Evolutionary conservation across 2,797 vertebrate species (phyloP), one percentile per base, ranked within the genome.

Genomic region (Tragelaphus oryx): DNA sequence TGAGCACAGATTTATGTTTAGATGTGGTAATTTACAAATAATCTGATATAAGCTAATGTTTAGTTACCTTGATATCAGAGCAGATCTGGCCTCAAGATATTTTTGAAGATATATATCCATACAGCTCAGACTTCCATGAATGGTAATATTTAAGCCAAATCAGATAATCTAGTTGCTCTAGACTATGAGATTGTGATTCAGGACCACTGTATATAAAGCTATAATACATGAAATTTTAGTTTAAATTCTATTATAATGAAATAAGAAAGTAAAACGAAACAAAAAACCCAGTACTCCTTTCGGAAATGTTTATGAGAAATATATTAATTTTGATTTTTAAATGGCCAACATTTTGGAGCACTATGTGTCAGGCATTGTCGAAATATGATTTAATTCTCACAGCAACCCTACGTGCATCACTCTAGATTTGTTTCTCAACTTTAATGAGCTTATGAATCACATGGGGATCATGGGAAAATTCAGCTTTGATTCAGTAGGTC

Each of bases 161-260:
- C 24, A 96, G 68, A 80, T 80, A 74, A 30, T 57, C 46, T 90
- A 68, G 55, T 83, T n/a, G 46, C 50, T n/a, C 59, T 87, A 91
- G 55, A 93, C 13, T 81, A 4, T 76, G 57, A 44, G 46, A 87
- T 17, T 87, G 48, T 52, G 76, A 78, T 78, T 52, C 46, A 37
- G 33, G 50, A 82, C 37, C 22, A 91, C 18, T 52, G 48, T 9
- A 83, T 44, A 50, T 48, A 8, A 41, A 95, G 8, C 41, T 85
- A 89, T 92, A 88, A 92, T 60, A 71, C 52, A 79, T n/a, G 90
- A 76, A 59, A 71, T 85, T 88, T 93, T 80, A 91, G 48, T 50
- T 80, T 93, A 89, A 88, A 86, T 94, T 86, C 6, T 91, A 94
- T 82, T 91, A 91, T 71, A 91, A 76, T 57, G 7, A 97, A 91